phyloP scores from a whole-genome alignment of 2,888 invertebrate genomes.

The Amiota mariae region DNA sequence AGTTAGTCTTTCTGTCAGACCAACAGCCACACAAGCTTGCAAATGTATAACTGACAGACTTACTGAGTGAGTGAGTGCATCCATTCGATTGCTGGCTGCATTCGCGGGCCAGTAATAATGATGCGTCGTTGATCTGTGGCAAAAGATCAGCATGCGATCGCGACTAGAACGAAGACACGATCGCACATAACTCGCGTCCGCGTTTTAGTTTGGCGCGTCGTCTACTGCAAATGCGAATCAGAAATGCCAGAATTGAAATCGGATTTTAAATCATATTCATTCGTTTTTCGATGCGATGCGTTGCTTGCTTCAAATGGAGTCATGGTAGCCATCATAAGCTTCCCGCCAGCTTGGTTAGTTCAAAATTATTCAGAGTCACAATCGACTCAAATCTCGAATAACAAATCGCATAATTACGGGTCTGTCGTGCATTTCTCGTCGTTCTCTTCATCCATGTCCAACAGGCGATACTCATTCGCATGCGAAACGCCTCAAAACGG shows the following conservation, averaged over 20 bases:
- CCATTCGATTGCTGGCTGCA: too few species aligned
- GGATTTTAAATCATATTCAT: slow-evolving; percentile 71
- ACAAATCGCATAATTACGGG: slow-evolving; percentile 73
- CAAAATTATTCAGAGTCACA: slow-evolving; percentile 69
- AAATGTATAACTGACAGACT: not conserved
- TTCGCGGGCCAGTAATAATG: too few species aligned
- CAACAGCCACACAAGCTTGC: slow-evolving; percentile 52
- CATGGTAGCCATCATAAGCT: too few species aligned
- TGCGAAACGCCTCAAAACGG: slow-evolving; percentile 40
- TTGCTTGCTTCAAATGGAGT: too few species aligned
- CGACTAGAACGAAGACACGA: slow-evolving; percentile 40
- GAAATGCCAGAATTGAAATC: slow-evolving; percentile 72
- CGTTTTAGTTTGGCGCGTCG: slow-evolving; percentile 5
- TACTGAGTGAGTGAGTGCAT: not conserved
- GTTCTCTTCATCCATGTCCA: slow-evolving; percentile 27
- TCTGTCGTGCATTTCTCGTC: slow-evolving; percentile 52
- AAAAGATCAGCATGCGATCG: slow-evolving; percentile 68
- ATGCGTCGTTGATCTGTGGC: not conserved
- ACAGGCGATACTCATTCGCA: slow-evolving; percentile 32
- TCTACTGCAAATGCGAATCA: slow-evolving; percentile 61
- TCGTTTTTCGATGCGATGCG: slow-evolving; percentile 14
- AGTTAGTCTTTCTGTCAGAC: not conserved
- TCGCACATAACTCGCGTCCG: slow-evolving; percentile 30
- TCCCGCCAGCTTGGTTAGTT: not conserved
- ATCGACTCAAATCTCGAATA: slow-evolving; percentile 72